These are phyloP conservation scores for Tetramorium parvispinum DNA, from an alignment of 1,140 invertebrate species.

Conservation along the genomic window DNA sequence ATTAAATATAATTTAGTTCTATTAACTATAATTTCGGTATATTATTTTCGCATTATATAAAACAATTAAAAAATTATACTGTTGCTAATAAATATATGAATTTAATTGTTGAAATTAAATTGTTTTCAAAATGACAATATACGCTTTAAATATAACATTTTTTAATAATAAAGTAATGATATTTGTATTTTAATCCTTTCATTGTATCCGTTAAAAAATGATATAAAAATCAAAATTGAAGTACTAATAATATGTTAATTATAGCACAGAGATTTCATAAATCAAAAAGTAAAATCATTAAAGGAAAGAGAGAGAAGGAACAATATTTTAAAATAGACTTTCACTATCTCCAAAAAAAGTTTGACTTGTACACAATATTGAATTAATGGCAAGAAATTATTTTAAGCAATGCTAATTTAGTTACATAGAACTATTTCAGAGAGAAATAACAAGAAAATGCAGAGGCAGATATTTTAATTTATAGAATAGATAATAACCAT, in stretches of 20 bases:
- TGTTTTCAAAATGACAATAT: too few species aligned
- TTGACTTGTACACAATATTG: neutral
- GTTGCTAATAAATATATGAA: too few species aligned
- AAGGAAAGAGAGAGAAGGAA: neutral
- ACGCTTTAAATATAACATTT: too few species aligned
- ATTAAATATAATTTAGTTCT: too few species aligned
- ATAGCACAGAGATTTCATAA: neutral
- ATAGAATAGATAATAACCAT: neutral
- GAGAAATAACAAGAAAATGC: neutral
- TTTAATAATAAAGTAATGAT: too few species aligned
- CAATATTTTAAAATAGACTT: neutral
- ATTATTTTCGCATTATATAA: too few species aligned
- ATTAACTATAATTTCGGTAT: too few species aligned
- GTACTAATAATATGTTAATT: neutral
- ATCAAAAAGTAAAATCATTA: neutral
- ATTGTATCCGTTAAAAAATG: neutral
- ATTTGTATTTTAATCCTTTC: neutral
- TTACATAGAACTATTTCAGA: neutral
- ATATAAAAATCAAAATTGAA: neutral
- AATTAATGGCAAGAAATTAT: neutral
- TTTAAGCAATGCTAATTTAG: neutral
- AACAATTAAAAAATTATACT: too few species aligned
- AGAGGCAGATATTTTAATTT: slow-evolving; percentile 18
- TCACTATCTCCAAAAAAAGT: neutral
- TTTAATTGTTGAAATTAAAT: too few species aligned